Base-by-base conservation (phyloP, 92 coral and sea anemone genomes). In the Plumapathes pennacea region DNA sequence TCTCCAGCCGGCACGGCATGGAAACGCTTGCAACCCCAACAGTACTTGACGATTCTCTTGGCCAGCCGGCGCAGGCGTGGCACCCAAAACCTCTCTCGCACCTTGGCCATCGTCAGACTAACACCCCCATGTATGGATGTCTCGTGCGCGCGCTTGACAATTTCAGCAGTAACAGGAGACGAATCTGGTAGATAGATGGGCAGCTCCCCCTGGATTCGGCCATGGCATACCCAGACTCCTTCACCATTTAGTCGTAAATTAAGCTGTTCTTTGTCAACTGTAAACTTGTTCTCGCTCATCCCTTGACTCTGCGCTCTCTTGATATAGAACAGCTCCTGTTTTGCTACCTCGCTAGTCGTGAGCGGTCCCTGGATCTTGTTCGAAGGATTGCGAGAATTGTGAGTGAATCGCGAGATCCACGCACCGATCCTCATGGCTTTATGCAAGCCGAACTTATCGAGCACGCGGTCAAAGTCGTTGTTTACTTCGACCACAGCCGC, bases 371-470 rank as follows among this genome's bases (percentile, higher is more conserved):
- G 15, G 62, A 62, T 34, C 44, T 45, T 64, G 20, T 46, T 21
- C 18, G 73, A 64, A 59, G 78, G 65, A 30, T 78, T 13, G 47
- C 71, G 78, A 44, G 78, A 57, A 51, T 77, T 83, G 29, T 68
- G 64, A 29, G 54, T 47, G 80, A 82, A 82, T 32, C 80, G 75
- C 80, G 40, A 69, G 75, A 60, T 54, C 90, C 90, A 84, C 42
- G 77, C 85, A 73, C 82, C 43, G 62, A 84, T 53, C 53, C 82
- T 78, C 71, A 59, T 45, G 82, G 75, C 82, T 78, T 72, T 78
- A 36, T 71, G 64, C 82, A 84, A 66, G 62, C 72, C 77, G 74
- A 71, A 72, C 82, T 53, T 60, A 23, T 72, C 81, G 48, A 84
- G 91, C 0, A 84, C 33, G 19, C 2, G 42, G n/a, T n/a, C n/a